Base-by-base conservation (phyloP, 2,888 invertebrate genomes). In the Ophion costatus region DNA sequence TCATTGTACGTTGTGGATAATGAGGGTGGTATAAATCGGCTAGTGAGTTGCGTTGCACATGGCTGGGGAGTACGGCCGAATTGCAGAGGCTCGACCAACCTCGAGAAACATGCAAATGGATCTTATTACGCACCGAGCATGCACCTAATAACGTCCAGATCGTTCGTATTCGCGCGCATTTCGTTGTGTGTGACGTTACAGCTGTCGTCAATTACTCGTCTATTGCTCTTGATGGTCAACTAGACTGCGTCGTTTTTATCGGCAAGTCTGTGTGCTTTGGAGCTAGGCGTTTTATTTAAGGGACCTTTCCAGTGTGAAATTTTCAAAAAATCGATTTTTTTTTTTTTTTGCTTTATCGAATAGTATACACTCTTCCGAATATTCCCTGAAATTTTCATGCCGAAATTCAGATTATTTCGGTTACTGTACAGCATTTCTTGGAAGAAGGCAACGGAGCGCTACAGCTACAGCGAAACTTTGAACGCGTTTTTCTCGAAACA, bases 71-170 rank as follows among this genome's bases (percentile, higher is more conserved):
- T 11, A 45, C 14, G 10, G 45, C 22, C 17, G 45, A 63, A 51
- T 17, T 51, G 11, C 11, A 22, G 20, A 45, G 20, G 57, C 51
- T 51, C 11, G 17, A 17, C 63, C 63, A 22, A 75, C 57, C 59
- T 71, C 79, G 74, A 17, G 75, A 75, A 79, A 83, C 74, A 80
- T 75, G 79, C 79, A 75, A 83, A 80, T 75, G 70, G 70, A 9
- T 56, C 76, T 76, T 66, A 57, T 76, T 66, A 33, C 38, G 33
- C 79, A 33, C 70, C 45, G 70, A 64, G 64, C 82, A 63, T 83
- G 63, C 69, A 83, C 51, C 63, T 69, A 75, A 79, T 79, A 74
- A 57, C 33, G 56, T 57, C 56, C 51, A 29, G 38, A 66, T 57
- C 38, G 7, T 66, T 66, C 63, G 56, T 51, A 64, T 67, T 38